Percentiles rank a stretch among this genome's conserved stretches.
Evolutionary conservation across 2,888 invertebrate genomes (phyloP).

Genomic region (Platynereis dumerilii): DNA sequence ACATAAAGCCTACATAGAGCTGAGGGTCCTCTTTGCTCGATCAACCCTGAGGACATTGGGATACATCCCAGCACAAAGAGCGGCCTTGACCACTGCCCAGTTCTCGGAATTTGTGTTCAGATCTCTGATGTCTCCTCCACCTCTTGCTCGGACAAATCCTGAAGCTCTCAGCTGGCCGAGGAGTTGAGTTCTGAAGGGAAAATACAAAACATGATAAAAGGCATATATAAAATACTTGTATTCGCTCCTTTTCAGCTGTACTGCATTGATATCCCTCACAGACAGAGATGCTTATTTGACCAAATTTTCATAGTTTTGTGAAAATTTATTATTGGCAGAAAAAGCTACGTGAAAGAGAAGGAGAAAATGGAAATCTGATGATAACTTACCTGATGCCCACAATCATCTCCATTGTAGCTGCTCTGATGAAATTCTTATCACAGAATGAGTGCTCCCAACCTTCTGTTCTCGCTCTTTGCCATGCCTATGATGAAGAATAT

Average conservation of each 20-base stretch:
- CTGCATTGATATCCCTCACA: neutral
- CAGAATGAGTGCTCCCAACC: slow-evolving; percentile 77
- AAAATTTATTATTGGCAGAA: neutral
- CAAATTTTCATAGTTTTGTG: neutral
- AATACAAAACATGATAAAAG: neutral
- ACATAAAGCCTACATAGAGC: slow-evolving; percentile 28
- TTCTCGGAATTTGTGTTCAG: slow-evolving; percentile 83
- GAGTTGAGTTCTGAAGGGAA: slow-evolving; percentile 70
- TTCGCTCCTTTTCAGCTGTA: too few species aligned
- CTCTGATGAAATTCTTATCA: slow-evolving; percentile 77
- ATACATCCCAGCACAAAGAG: slow-evolving; percentile 86
- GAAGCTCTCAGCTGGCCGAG: slow-evolving; percentile 78
- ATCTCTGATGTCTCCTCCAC: slow-evolving; percentile 73
- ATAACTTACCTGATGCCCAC: slow-evolving; percentile 73
- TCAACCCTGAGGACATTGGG: slow-evolving; percentile 84
- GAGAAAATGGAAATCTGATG: neutral
- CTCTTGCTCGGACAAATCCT: slow-evolving; percentile 74
- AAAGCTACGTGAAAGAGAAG: neutral
- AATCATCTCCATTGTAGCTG: slow-evolving; percentile 88
- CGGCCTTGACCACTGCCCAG: slow-evolving; percentile 91
- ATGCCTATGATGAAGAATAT: slow-evolving; percentile 45
- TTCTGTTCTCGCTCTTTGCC: slow-evolving; percentile 75
- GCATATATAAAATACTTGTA: too few species aligned
- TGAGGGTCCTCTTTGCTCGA: slow-evolving; percentile 38
- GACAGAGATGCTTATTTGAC: neutral